Conservation (phyloP, 2,797 vertebrate genomes). For the Geotrypetes seraphini region DNA sequence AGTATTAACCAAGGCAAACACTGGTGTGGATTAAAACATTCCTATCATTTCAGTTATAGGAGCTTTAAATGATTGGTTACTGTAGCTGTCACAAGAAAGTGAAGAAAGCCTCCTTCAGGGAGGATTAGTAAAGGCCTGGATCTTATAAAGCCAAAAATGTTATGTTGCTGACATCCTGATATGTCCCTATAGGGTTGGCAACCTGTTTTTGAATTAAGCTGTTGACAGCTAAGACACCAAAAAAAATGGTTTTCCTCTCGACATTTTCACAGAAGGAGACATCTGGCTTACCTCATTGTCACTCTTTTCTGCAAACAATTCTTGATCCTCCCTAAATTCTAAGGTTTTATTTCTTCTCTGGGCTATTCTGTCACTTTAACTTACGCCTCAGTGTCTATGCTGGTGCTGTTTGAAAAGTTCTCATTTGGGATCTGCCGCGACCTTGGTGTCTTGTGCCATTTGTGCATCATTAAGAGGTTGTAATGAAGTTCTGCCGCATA, state of each 20-base stretch:
- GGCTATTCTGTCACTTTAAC: constrained; percentile 25
- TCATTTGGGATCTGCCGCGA: constrained; percentile 42
- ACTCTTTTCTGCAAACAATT: background rate
- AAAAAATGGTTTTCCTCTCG: background rate
- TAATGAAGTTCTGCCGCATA: constrained; percentile 61
- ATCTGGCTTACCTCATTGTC: constrained; percentile 1
- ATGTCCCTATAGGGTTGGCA: background rate
- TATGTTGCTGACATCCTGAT: constrained; percentile 6
- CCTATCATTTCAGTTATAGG: no score
- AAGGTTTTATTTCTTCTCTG: constrained; percentile 2
- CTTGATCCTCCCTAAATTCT: background rate
- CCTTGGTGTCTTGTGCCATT: constrained; percentile 63
- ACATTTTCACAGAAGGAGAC: background rate
- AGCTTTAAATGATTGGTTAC: no score
- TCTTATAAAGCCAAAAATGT: background rate
- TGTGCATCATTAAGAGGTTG: constrained; percentile 68
- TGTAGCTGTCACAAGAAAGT: no score
- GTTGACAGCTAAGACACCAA: background rate
- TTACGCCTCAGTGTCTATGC: constrained; percentile 17
- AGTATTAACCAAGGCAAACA: no score
- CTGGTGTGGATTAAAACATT: no score
- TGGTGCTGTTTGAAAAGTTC: constrained; percentile 37
- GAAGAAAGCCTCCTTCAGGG: no score
- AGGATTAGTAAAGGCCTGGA: background rate
- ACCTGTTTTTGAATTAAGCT: constrained; percentile 2